Evolutionary conservation across 2,113 vertebrate genomes (phyloP).

Genomic region (Ursus arctos): DNA sequence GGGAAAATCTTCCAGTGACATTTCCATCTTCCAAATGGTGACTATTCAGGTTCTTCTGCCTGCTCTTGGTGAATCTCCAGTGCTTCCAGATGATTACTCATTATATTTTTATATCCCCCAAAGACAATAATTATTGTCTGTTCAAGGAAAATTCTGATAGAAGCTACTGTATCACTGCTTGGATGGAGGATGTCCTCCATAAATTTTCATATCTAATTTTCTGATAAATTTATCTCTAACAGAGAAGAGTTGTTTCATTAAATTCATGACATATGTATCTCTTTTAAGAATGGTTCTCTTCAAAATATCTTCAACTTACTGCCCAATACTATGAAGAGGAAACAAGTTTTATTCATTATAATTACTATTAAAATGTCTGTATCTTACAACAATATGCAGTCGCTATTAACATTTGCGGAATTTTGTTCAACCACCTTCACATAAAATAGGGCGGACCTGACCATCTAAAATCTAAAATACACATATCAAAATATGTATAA

Average conservation of each 20-base stretch:
- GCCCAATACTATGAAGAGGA: not conserved
- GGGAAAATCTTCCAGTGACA: not conserved
- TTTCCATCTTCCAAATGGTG: not conserved
- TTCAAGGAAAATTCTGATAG: not conserved
- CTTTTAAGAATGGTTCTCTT: not conserved
- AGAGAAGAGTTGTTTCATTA: not conserved
- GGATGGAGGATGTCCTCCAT: not conserved
- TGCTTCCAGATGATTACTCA: not conserved
- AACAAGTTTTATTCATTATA: not conserved
- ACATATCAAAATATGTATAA: not conserved
- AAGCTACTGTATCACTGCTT: not conserved
- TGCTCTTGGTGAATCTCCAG: not conserved
- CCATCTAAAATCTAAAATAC: not conserved
- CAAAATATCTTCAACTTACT: not conserved
- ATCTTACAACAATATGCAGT: not conserved
- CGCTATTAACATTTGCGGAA: not conserved
- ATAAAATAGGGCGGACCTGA: not conserved
- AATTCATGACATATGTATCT: not conserved
- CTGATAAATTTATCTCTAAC: not conserved
- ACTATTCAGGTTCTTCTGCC: not conserved
- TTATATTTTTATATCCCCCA: not conserved
- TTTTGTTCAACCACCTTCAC: not conserved
- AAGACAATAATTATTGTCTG: not conserved
- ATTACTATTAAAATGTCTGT: not conserved
- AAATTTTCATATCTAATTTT: not conserved